A percentile compares a stretch with the other conserved stretches of the same genome.
Evolutionary conservation across 2,113 vertebrate genomes (phyloP).

Genomic region (Accipiter virgatus): DNA sequence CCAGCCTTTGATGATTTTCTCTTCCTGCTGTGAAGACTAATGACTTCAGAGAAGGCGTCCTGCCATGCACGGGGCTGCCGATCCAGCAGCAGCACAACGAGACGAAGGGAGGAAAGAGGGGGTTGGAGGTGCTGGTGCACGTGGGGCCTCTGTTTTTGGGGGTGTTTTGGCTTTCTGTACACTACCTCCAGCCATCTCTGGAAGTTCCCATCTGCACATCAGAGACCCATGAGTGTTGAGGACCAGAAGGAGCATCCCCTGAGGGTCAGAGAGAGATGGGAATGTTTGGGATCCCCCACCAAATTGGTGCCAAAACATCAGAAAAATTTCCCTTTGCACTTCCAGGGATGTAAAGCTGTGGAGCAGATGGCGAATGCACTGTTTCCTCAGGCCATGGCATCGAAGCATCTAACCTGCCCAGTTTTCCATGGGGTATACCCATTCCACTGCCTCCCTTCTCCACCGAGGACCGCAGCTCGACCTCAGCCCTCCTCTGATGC

Average conservation of each 20-base stretch:
- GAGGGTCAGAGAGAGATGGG: background rate
- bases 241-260: background rate
- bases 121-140: fast-evolving
- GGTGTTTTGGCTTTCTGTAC: background rate
- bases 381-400: background rate
- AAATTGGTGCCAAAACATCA: background rate
- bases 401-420: background rate
- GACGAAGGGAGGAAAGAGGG: background rate
- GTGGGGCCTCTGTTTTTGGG: background rate
- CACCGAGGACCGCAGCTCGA: fast-evolving
- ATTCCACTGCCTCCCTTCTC: background rate
- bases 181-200: background rate
- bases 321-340: background rate
- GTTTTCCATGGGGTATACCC: fast-evolving
- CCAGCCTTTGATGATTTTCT: conserved; percentile 65
- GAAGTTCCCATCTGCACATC: fast-evolving
- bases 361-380: fast-evolving
- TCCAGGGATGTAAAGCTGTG: background rate
- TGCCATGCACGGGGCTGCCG: background rate
- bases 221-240: background rate
- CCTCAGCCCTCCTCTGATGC: background rate
- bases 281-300: background rate
- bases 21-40: conserved; percentile 64
- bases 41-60: conserved; percentile 65
- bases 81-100: background rate